Evolutionary conservation across 1,140 invertebrate genomes (phyloP).

Genomic region (Solenopsis fugax): DNA sequence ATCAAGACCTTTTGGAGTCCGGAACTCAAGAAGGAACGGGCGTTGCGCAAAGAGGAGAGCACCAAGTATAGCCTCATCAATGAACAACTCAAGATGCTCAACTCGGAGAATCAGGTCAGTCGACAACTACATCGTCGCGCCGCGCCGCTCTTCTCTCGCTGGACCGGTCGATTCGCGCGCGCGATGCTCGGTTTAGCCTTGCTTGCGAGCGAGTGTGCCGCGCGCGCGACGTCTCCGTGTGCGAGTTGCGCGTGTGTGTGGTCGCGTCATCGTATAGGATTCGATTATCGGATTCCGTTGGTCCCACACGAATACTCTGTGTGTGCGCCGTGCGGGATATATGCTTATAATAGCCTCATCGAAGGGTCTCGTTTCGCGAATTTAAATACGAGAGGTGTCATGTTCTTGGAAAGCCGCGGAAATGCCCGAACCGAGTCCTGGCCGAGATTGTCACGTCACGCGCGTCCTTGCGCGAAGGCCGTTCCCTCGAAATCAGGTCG

Average conservation of each 20-base stretch:
- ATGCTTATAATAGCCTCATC: slow-evolving; percentile 3
- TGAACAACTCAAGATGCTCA: slow-evolving; percentile 98
- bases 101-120: slow-evolving; percentile 98
- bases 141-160: too few species aligned
- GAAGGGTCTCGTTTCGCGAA: background rate
- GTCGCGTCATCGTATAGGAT: background rate
- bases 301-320: background rate
- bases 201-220: background rate
- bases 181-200: slow-evolving; percentile 18
- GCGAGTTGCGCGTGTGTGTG: too few species aligned
- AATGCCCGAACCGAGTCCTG: slow-evolving; percentile 37
- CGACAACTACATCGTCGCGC: slow-evolving; percentile 21
- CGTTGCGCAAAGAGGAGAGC: slow-evolving; percentile 98
- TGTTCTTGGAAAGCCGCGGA: background rate
- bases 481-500: slow-evolving; percentile 47
- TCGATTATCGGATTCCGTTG: slow-evolving; percentile 57
- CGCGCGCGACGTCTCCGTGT: background rate
- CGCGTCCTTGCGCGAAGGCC: slow-evolving; percentile 52
- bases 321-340: too few species aligned
- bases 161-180: slow-evolving; percentile 19
- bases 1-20: slow-evolving; percentile 99
- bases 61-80: slow-evolving; percentile 98
- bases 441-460: slow-evolving; percentile 40
- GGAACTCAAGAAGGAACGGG: slow-evolving; percentile 99
- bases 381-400: background rate